Evolutionary conservation across 2,888 invertebrate species (phyloP), one percentile per base, ranked within the genome.

Genomic region (Apodemia zela): DNA sequence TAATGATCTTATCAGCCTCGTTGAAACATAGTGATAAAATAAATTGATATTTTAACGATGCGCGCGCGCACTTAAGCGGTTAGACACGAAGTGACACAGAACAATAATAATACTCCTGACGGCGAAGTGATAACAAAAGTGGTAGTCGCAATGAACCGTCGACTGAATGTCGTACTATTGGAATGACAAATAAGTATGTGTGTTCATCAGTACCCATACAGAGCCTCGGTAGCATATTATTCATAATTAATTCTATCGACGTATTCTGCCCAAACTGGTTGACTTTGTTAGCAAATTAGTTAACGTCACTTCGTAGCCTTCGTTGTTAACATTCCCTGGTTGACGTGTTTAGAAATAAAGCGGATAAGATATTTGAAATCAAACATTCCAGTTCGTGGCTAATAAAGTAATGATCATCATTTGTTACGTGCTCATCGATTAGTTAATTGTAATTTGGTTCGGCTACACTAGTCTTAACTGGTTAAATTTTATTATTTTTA

Each of bases 1-100:
- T 89, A 89, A 89, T 78, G 81, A 85, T 87, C 81, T 89, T 90
- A 90, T 90, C 90, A 88, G 79, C 79, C 79, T 81, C 79, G 80
- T 77, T 81, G 81, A 84, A 85, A 80, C 78, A 78, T 77, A 78
- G 87, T 89, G 87, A 87, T 79, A 77, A 78, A 71, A 70, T 71
- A 75, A 71, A 76, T 77, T 81, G 76, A 69, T 74, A 77, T 77
- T 77, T 73, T 77, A 81, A 79, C 74, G 78, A 79, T 72, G 81
- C 83, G 85, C 82, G 88, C 86, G 84, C 81, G 84, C 88, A 75
- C 79, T 80, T 76, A 79, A 79, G 79, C 79, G 79, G 79, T 76
- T 79, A 78, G 79, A 69, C 78, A 78, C 75, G 72, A 29, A 29
- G 29, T 29, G 29, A 29, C 29, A 29, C 29, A 29, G 29, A 29